These are phyloP conservation scores for Theristus sp. DNA, from an alignment of 2,888 invertebrate genomes.

Conservation along the genomic window DNA sequence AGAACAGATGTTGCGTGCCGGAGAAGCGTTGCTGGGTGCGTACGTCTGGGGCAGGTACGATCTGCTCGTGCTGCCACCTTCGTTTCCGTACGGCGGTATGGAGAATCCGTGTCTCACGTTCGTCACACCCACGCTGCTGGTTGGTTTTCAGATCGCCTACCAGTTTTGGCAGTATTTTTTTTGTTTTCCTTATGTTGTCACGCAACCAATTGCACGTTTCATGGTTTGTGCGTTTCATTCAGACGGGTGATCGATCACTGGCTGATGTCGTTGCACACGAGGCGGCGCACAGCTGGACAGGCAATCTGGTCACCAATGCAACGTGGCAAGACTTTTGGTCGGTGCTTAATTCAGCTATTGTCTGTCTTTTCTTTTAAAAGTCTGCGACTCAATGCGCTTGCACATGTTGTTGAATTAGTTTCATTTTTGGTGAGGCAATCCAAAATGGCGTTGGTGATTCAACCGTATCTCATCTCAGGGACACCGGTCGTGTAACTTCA, in stretches of 20 bases:
- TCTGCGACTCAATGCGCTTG: too few species aligned
- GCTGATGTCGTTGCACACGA: constrained; percentile 82
- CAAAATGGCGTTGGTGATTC: too few species aligned
- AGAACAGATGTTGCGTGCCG: constrained; percentile 56
- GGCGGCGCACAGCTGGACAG: constrained; percentile 85
- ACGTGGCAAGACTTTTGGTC: constrained; percentile 88
- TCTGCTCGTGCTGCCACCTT: constrained; percentile 63
- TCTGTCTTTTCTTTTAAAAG: not conserved
- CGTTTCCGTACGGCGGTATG: constrained; percentile 87
- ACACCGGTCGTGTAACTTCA: too few species aligned
- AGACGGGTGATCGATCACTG: constrained; percentile 75
- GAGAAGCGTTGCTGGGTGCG: constrained; percentile 63
- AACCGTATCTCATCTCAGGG: too few species aligned
- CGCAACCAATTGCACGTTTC: not conserved
- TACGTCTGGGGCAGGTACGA: constrained; percentile 80
- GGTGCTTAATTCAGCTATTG: not conserved
- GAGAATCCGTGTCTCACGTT: constrained; percentile 89
- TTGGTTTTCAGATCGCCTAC: not conserved
- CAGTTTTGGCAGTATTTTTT: too few species aligned
- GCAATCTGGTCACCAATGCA: constrained; percentile 75
- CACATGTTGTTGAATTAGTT: too few species aligned
- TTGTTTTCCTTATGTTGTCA: not conserved
- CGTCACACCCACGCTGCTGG: constrained; percentile 56
- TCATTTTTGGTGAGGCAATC: too few species aligned
- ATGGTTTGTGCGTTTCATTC: not conserved